Evolutionary conservation across 2,113 vertebrate species (phyloP).

Genomic region (Macaca fascicularis): T2T-MFA8v1.1 NC_088380.1:182354001-182354500

Average conservation of each 20-base stretch:
- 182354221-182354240: background rate
- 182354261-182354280: background rate
- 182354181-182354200: background rate
- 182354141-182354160: background rate
- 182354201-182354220: background rate
- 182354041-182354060: background rate
- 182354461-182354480: background rate
- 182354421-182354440: background rate
- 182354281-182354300: background rate
- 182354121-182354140: background rate
- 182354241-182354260: background rate
- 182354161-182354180: too few species aligned
- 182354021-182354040: background rate
- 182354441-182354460: background rate
- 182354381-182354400: background rate
- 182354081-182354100: background rate
- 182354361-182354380: background rate
- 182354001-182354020: background rate
- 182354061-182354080: background rate
- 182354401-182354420: background rate
- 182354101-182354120: background rate
- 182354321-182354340: background rate
- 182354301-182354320: background rate
- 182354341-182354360: background rate
- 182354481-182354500: background rate